Evolutionary conservation across 1,140 invertebrate species (phyloP).

Genomic region (Trichogramma pretiosum): DNA sequence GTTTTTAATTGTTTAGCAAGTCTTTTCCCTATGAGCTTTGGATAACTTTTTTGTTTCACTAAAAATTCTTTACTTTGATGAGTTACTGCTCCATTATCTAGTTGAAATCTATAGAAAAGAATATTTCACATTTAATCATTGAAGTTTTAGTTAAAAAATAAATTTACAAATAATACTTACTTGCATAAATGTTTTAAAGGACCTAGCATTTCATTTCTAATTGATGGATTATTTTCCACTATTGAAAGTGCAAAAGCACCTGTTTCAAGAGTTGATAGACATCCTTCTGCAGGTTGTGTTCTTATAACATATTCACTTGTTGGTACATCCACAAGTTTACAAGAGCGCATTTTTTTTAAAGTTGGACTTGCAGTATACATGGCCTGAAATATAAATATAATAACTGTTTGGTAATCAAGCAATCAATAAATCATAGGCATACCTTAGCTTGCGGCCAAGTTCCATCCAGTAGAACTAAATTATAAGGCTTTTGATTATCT

Average conservation of each 20-base stretch:
- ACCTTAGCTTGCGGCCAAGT: constrained; percentile 88
- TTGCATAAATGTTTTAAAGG: constrained; percentile 76
- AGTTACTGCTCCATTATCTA: constrained; percentile 82
- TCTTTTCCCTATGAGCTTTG: constrained; percentile 71
- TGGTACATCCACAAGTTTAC: constrained; percentile 63
- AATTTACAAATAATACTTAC: constrained; percentile 28
- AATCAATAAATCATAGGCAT: constrained; percentile 13
- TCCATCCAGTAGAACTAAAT: constrained; percentile 81
- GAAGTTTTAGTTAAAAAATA: not conserved
- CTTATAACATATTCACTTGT: constrained; percentile 84
- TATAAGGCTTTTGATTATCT: constrained; percentile 51
- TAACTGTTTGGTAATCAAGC: too few species aligned
- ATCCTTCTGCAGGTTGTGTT: constrained; percentile 85
- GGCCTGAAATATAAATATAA: constrained; percentile 37
- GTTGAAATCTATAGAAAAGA: constrained; percentile 50
- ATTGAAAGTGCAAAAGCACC: constrained; percentile 72
- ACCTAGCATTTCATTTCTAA: constrained; percentile 60
- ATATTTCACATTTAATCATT: constrained; percentile 5
- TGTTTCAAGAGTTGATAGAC: constrained; percentile 84
- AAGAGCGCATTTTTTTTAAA: constrained; percentile 57
- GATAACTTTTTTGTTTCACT: constrained; percentile 76
- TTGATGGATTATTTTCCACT: constrained; percentile 60
- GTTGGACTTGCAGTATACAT: constrained; percentile 67
- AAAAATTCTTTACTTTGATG: constrained; percentile 88
- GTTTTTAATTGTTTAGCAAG: constrained; percentile 51